Base-by-base conservation (phyloP, 35 echinoderm and acorn worm genomes). In the Eucidaris tribuloides region DNA sequence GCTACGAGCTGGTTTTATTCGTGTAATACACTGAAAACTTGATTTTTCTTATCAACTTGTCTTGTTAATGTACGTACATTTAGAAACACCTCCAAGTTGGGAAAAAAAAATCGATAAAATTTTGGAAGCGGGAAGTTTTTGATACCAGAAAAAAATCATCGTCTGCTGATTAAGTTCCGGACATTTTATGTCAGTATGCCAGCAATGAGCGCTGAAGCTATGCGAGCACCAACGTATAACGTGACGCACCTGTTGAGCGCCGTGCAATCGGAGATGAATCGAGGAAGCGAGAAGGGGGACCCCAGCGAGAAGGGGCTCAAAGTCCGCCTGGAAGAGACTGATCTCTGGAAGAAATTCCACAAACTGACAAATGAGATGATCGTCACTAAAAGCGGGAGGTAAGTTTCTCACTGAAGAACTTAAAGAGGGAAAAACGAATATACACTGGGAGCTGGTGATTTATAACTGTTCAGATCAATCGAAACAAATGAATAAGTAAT, bases 351-450 rank as follows among this genome's bases (percentile, higher is more conserved):
- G 46, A 81, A 87, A 36, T 99, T 99, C 60, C 77, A 93, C 55
- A 93, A 90, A 44, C 82, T 89, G 22, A 99, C 96, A 7, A 99
- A 99, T 56, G 96, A 99, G 68, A 99, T 99, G 96, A 99, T 99
- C 3, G 96, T 99, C 20, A 99, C 96, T 0, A 93, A 99, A 71
- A 93, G 77, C 30, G 96, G 96, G 23, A 99, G 96, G 96, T 99
- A 77, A 65, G 92, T 18, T 36, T 20, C 30, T 59, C 0, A 24
- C 18, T 22, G 30, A 5, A 20, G 30, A 17, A 5, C n/a, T 54
- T 18, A 59, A 18, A 59, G 56, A 59, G 56, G 1, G 3, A 23
- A 17, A 22, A 0, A 22, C 0, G 49, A 15, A 7, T 59, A 22
- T 59, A 59, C n/a, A 24, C 20, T 59, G 9, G n/a, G n/a, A n/a